These are phyloP conservation scores for Papilio gigon DNA, from an alignment of 2,888 invertebrate species.

Conservation along the genomic window DNA sequence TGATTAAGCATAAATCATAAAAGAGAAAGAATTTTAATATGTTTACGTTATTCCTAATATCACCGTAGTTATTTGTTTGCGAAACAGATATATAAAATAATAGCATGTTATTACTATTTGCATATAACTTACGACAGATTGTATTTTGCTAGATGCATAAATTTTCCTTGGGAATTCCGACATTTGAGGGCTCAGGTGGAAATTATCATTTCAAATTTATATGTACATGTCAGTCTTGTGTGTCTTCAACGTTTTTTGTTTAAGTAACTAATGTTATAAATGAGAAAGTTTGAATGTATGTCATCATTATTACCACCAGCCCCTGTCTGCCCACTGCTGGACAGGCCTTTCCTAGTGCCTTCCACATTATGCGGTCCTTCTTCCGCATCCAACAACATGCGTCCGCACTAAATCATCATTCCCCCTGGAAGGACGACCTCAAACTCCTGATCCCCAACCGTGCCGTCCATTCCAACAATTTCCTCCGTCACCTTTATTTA, in stretches of 20 bases:
- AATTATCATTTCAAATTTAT: neutral
- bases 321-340: too few relatives aligned
- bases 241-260: too few relatives aligned
- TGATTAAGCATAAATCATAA: conserved; percentile 12
- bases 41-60: conserved; percentile 37
- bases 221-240: neutral
- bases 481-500: too few relatives aligned
- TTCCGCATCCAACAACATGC: too few relatives aligned
- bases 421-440: too few relatives aligned
- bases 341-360: too few relatives aligned
- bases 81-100: conserved; percentile 18
- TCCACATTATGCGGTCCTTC: too few relatives aligned
- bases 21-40: conserved; percentile 16
- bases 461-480: too few relatives aligned
- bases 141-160: conserved; percentile 23
- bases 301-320: too few relatives aligned
- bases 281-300: neutral
- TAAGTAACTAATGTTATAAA: neutral
- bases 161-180: conserved; percentile 35
- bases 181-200: neutral
- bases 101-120: conserved; percentile 30
- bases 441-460: too few relatives aligned
- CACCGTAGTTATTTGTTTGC: conserved; percentile 35
- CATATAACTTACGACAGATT: conserved; percentile 22
- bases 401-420: too few relatives aligned